phyloP scores from a whole-genome alignment of 2,113 vertebrate genomes.

The Oncorhynchus kisutch region DNA sequence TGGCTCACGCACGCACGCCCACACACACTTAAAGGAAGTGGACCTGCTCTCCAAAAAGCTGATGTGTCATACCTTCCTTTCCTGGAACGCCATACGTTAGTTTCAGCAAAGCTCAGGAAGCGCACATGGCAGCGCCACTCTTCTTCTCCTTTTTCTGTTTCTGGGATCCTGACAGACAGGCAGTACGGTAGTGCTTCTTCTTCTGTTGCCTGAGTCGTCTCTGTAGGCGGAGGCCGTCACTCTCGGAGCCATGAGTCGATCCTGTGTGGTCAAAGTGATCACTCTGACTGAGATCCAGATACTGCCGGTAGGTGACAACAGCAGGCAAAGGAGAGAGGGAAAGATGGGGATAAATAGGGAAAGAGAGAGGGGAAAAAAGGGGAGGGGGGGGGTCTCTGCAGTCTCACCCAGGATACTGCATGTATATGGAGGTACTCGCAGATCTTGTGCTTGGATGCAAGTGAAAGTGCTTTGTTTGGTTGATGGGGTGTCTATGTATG shows the following conservation, averaged over 20 bases:
- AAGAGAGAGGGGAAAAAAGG: not conserved
- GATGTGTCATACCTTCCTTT: slow-evolving; percentile 81
- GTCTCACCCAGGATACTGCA: not conserved
- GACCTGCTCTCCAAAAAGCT: slow-evolving; percentile 71
- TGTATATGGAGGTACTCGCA: not conserved
- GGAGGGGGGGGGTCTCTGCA: not conserved
- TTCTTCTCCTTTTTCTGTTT: slow-evolving; percentile 45
- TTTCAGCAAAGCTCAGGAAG: slow-evolving; percentile 79
- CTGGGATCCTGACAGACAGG: slow-evolving; percentile 2
- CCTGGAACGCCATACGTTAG: slow-evolving; percentile 55
- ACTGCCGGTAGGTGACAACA: slow-evolving; percentile 69
- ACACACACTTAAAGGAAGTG: slow-evolving; percentile 56
- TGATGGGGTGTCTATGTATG: not conserved
- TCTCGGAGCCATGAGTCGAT: slow-evolving; percentile 67
- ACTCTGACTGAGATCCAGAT: slow-evolving; percentile 77
- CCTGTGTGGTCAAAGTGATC: slow-evolving; percentile 77
- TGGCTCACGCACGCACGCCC: slow-evolving; percentile 20
- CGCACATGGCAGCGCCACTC: slow-evolving; percentile 39
- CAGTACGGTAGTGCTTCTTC: slow-evolving; percentile 17
- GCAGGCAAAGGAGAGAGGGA: not conserved
- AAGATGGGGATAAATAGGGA: not conserved
- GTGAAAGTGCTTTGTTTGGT: not conserved
- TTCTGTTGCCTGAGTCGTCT: slow-evolving; percentile 28
- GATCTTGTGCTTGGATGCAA: not conserved
- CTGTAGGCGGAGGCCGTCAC: slow-evolving; percentile 39